Conservation (phyloP, 2,888 invertebrate species). For the Melieria omissa region DNA sequence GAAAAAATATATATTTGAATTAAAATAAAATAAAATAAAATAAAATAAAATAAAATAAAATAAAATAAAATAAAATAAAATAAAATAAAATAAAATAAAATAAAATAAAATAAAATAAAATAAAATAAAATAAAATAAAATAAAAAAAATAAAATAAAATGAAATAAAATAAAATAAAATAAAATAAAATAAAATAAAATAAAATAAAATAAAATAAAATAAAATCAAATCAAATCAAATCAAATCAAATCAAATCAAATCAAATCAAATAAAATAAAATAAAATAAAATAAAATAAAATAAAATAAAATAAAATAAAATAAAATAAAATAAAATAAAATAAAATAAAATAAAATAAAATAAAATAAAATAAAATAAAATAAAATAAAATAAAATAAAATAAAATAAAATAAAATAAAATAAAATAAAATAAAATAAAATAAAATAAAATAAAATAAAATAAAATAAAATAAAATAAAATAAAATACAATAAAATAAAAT, state of each 20-base stretch:
- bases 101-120: not conserved
- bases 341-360: too few relatives aligned
- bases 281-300: not conserved
- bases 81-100: conserved; percentile 7
- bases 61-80: conserved; percentile 8
- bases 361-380: too few relatives aligned
- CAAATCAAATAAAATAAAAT: conserved; percentile 8
- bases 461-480: too few relatives aligned
- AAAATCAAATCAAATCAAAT: conserved; percentile 3
- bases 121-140: conserved; percentile 5
- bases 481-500: too few relatives aligned
- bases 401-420: too few relatives aligned
- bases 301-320: too few relatives aligned
- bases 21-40: conserved; percentile 3
- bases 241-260: conserved; percentile 5
- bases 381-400: too few relatives aligned
- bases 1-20: not conserved
- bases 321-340: too few relatives aligned
- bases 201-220: conserved; percentile 15
- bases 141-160: conserved; percentile 1
- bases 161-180: conserved; percentile 3
- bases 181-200: conserved; percentile 15
- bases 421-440: too few relatives aligned
- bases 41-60: conserved; percentile 1
- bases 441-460: too few relatives aligned